Conservation (phyloP, 2,888 invertebrate species). For the Ophion ellenae region DNA sequence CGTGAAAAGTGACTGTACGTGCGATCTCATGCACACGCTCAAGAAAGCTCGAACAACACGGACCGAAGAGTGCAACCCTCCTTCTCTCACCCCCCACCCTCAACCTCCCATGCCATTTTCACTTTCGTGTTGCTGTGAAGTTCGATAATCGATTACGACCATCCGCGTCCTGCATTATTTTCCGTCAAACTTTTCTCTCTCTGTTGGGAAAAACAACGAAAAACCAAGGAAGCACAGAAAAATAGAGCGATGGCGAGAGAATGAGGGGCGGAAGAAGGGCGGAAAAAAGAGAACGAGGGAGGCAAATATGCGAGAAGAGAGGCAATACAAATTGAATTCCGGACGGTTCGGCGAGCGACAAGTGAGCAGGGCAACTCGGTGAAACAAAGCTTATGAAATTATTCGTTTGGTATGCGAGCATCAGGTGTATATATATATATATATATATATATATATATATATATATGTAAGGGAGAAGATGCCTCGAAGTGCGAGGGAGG, state of each 20-base stretch:
- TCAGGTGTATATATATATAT: slow-evolving; percentile 11
- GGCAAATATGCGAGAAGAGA: slow-evolving; percentile 12
- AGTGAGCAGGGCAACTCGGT: slow-evolving; percentile 25
- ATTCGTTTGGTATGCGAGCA: slow-evolving; percentile 52
- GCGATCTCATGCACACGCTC: neutral
- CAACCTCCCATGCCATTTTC: neutral
- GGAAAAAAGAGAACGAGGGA: slow-evolving; percentile 43
- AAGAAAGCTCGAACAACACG: slow-evolving; percentile 7
- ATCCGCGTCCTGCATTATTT: slow-evolving; percentile 40
- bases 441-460: slow-evolving; percentile 11
- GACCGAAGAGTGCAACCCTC: neutral
- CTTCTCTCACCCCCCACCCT: neutral
- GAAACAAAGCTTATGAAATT: slow-evolving; percentile 50
- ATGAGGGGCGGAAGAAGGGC: slow-evolving; percentile 37
- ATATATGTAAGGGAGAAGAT: neutral
- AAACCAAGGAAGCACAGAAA: slow-evolving; percentile 40
- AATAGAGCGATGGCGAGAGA: neutral
- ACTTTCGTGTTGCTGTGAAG: slow-evolving; percentile 14
- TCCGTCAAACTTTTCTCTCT: slow-evolving; percentile 44
- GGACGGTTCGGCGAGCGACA: slow-evolving; percentile 27
- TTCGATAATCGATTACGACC: slow-evolving; percentile 53
- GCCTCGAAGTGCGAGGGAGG: too few species aligned
- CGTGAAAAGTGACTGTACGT: slow-evolving; percentile 46
- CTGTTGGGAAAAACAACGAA: slow-evolving; percentile 66
- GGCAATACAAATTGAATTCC: slow-evolving; percentile 44